Conservation (phyloP, 2,888 invertebrate genomes). For the Tenthredo amoena region DNA sequence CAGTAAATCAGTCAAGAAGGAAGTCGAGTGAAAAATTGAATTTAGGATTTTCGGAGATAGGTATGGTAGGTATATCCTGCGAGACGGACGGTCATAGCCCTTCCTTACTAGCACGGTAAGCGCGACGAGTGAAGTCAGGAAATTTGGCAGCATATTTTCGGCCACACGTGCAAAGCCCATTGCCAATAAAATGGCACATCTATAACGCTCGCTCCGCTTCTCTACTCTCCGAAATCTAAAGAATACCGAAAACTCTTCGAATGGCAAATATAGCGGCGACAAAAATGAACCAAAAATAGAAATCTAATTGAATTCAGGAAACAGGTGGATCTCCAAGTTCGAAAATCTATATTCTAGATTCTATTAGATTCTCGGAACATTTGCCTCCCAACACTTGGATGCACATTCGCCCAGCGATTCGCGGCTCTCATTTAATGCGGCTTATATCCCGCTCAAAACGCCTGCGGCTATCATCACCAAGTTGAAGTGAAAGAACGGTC, state of each 20-base stretch:
- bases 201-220: neutral
- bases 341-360: neutral
- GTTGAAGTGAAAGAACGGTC: slow-evolving; percentile 38
- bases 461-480: slow-evolving; percentile 38
- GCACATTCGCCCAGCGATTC: slow-evolving; percentile 28
- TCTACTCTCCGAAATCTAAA: neutral
- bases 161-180: slow-evolving; percentile 24
- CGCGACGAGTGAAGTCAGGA: neutral
- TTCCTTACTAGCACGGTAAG: neutral
- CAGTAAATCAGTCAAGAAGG: slow-evolving; percentile 39
- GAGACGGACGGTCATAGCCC: neutral
- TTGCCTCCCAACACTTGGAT: neutral
- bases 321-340: neutral
- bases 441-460: slow-evolving; percentile 12
- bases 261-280: neutral
- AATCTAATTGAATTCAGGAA: neutral
- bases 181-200: neutral
- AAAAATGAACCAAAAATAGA: neutral
- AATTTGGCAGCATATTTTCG: slow-evolving; percentile 21
- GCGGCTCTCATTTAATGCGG: neutral
- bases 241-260: neutral
- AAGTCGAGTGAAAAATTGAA: slow-evolving; percentile 44
- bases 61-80: neutral
- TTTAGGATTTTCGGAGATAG: neutral
- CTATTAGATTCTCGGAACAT: neutral